Conservation (phyloP, 2,797 vertebrate species). For the Poecile montanus region DNA sequence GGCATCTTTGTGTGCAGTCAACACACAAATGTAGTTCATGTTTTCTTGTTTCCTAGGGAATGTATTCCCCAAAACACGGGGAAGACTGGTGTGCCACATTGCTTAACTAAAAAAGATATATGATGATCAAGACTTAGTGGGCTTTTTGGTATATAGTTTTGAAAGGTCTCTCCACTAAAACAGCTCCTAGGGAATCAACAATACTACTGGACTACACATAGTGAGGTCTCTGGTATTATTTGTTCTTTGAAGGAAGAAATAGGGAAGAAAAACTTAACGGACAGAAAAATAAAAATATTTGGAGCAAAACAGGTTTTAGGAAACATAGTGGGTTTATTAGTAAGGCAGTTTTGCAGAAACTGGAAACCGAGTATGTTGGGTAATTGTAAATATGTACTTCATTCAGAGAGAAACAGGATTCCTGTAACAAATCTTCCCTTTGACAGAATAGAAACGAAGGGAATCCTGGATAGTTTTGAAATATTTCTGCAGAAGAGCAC, state of each 20-base stretch:
- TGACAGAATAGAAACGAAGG: conserved; percentile 20
- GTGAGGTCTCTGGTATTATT: neutral
- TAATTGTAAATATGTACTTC: conserved; percentile 31
- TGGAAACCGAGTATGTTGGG: neutral
- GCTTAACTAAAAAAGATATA: neutral
- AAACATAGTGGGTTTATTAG: neutral
- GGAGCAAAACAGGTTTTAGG: neutral
- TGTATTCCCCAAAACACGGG: neutral
- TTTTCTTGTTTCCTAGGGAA: neutral
- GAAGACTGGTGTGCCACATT: neutral
- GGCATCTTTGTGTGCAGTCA: neutral
- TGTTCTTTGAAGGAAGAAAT: neutral
- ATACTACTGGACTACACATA: neutral
- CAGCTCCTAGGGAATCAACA: neutral
- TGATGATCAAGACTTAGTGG: neutral
- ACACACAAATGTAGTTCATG: neutral
- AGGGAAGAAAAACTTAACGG: neutral
- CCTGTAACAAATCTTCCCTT: conserved; percentile 62
- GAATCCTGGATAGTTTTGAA: conserved; percentile 59
- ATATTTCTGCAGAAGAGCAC: conserved; percentile 62
- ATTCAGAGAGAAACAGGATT: conserved; percentile 19
- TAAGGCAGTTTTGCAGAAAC: neutral
- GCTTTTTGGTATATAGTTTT: neutral
- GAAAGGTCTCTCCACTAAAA: neutral
- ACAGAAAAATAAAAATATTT: neutral